These are phyloP conservation scores for Ametastegia equiseti DNA, from an alignment of 2,888 invertebrate genomes.

Conservation along the genomic window DNA sequence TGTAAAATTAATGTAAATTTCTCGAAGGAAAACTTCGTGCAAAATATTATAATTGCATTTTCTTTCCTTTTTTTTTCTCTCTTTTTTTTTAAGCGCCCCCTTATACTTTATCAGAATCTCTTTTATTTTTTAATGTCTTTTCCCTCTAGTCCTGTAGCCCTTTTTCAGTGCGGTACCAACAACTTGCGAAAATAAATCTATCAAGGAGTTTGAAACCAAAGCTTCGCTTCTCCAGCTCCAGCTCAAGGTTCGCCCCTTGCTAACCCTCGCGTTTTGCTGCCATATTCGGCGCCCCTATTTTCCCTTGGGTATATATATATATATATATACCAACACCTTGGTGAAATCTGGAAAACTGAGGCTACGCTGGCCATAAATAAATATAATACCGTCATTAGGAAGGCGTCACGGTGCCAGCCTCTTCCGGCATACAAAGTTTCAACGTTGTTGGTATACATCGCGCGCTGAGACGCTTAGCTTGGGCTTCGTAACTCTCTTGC, in stretches of 20 bases:
- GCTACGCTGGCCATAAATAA: constrained; percentile 53
- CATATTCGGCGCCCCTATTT: not conserved
- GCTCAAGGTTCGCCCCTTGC: no score
- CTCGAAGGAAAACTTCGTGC: no score
- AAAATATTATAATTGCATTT: no score
- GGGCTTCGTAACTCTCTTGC: constrained; percentile 27
- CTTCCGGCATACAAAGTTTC: constrained; percentile 61
- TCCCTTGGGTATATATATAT: constrained; percentile 20
- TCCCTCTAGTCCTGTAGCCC: not conserved
- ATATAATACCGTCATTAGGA: constrained; percentile 64
- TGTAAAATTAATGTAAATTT: no score
- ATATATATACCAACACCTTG: constrained; percentile 29
- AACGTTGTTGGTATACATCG: constrained; percentile 1
- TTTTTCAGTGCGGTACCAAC: not conserved
- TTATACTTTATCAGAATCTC: no score
- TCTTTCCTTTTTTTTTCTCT: no score
- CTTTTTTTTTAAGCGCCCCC: no score
- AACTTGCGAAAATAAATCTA: constrained; percentile 38
- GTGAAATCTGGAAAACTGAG: constrained; percentile 47
- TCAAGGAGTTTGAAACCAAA: constrained; percentile 38
- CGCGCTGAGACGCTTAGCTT: constrained; percentile 5
- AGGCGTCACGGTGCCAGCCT: constrained; percentile 60
- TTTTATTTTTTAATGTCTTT: no score
- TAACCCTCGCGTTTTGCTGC: not conserved
- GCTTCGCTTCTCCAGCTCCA: no score